phyloP scores from a whole-genome alignment of 2,113 vertebrate genomes.

The Otolemur garnettii region DNA sequence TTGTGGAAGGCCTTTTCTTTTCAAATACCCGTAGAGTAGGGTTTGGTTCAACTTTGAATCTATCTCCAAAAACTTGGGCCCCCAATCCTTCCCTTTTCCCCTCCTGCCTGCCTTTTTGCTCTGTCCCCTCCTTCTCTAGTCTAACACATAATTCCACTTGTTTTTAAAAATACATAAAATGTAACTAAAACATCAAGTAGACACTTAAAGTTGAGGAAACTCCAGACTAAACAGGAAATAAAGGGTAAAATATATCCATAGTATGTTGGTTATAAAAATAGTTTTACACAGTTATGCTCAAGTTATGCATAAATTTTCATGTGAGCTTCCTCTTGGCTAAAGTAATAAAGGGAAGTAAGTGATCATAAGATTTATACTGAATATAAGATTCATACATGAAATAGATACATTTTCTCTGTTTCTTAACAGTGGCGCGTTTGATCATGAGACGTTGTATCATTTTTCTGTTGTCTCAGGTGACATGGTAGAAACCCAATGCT shows the following conservation, averaged over 20 bases:
- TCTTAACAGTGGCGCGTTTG: not conserved
- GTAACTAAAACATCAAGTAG: not conserved
- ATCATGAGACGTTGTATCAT: not conserved
- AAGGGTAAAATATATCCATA: not conserved
- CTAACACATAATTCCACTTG: not conserved
- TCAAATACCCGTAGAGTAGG: not conserved
- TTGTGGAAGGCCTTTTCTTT: not conserved
- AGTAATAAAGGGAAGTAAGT: not conserved
- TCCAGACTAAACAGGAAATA: not conserved
- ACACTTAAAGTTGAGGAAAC: not conserved
- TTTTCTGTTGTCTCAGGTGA: not conserved
- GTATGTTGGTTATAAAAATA: not conserved
- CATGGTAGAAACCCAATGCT: not conserved
- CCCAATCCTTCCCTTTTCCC: not conserved
- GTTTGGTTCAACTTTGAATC: not conserved
- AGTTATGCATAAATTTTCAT: not conserved
- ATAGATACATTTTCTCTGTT: not conserved
- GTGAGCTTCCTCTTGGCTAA: constrained; percentile 11
- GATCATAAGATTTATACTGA: not conserved
- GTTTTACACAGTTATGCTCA: not conserved
- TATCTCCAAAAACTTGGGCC: not conserved
- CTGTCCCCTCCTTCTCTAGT: not conserved
- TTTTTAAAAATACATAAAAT: not conserved
- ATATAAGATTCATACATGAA: not conserved
- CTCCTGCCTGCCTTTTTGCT: too few relatives aligned